Evolutionary conservation across 2,888 invertebrate genomes (phyloP), one percentile per base, ranked within the genome.

Genomic region (Plagodis pulveraria): DNA sequence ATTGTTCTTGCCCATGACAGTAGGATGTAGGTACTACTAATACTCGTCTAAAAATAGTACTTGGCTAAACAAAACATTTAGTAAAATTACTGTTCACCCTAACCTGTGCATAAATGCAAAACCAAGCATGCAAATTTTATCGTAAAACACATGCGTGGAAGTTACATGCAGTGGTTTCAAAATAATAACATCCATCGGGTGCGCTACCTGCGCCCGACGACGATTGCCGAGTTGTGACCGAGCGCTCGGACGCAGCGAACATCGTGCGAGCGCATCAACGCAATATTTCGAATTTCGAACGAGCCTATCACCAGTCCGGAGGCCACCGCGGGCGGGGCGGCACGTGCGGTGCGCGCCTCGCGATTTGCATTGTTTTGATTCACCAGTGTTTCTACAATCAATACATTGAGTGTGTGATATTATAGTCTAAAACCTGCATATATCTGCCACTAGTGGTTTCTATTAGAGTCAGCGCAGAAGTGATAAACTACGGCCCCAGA

Each of bases 301-400:
- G 65, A 65, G 62, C 71, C 73, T 56, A 61, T 60, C 74, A 73
- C 78, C 85, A 89, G 91, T 91, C 86, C 83, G 85, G 84, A 84
- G 83, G 84, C 77, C 86, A 78, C 89, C 90, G 88, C 91, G 88
- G 89, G 91, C 89, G 91, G 89, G 90, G 91, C 91, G 91, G 89
- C 90, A 89, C 90, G 89, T 83, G 81, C 81, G 78, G 88, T 87
- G 91, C 89, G 78, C 89, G 91, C 91, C 90, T 91, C 90, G 90
- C 91, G 83, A 77, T 69, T 85, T 86, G 79, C 75, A 87, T 89
- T 91, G 87, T 91, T 89, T 86, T 90, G 84, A 82, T 61, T 56
- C 56, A 81, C 81, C 84, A 84, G 88, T 88, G 87, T 89, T 88
- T 76, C 78, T 77, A 76, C 74, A 87, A 91, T 91, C 88, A 83